Evolutionary conservation across 2,888 invertebrate genomes (phyloP).

Genomic region (Sesia apiformis): DNA sequence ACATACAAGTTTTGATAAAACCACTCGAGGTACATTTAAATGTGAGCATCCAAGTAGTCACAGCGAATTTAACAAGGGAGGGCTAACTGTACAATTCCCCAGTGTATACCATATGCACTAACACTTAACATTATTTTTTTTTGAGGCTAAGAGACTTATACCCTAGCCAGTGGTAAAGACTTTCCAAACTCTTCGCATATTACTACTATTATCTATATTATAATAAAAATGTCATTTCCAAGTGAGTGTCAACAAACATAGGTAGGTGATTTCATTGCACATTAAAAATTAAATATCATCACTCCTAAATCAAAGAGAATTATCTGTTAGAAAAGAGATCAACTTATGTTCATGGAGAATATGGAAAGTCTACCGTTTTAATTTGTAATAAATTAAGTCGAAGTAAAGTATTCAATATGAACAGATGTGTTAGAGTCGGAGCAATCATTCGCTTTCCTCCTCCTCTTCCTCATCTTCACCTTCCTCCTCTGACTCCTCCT

Average conservation of each 20-base stretch:
- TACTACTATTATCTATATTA: not conserved
- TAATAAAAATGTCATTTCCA: not conserved
- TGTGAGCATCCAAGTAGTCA: constrained; percentile 67
- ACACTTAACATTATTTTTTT: constrained; percentile 72
- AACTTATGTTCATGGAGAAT: constrained; percentile 38
- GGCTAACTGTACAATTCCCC: constrained; percentile 75
- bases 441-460: constrained; percentile 79
- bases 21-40: constrained; percentile 53
- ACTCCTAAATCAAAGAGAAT: not conserved
- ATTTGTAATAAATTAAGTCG: constrained; percentile 74
- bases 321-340: not conserved
- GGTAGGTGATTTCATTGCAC: no score
- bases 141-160: constrained; percentile 58
- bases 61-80: constrained; percentile 73
- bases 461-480: constrained; percentile 76
- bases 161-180: constrained; percentile 63
- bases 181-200: constrained; percentile 62
- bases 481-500: constrained; percentile 77
- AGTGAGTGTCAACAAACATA: no score
- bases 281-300: no score
- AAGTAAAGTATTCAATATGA: constrained; percentile 74
- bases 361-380: constrained; percentile 71
- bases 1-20: constrained; percentile 65
- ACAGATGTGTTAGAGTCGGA: constrained; percentile 55
- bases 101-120: constrained; percentile 71